Evolutionary conservation across 1,140 invertebrate genomes (phyloP), one percentile per base, ranked within the genome.

Genomic region (Odontomachus brunneus): DNA sequence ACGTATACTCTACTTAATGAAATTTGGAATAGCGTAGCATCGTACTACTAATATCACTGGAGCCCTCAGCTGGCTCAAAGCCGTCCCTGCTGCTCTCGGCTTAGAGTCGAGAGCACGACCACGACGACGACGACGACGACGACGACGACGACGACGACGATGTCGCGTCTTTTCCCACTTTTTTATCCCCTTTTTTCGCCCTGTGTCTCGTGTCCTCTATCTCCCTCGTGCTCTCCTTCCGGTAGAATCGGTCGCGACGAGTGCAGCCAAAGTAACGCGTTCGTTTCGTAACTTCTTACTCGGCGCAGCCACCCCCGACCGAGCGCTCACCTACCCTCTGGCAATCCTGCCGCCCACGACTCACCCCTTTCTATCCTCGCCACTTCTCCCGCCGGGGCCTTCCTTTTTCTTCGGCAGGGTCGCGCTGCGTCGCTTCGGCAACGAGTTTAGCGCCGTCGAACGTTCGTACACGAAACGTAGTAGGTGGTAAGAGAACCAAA

Each of bases 271-370:
- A 81, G 63, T 55, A 60, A 66, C 75, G 75, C 71, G 53, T 66
- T 72, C 72, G 53, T 85, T 80, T 55, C 73, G 51, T 65, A 66
- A 74, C 73, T 87, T 87, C 73, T 87, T 85, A 29, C 62, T 55
- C 38, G 22, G 17, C 24, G 57, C 60, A 33, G 53, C 24, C 51
- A 15, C 19, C 19, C 22, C 29, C 15, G 15, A 29, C 19, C 65
- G 26, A 17, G 4, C 60, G 44, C 53, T 2, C 22, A 1, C 26
- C 24, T 26, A 69, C 33, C 17, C 29, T n/a, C 12, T 29, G 22
- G 33, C 65, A 59, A 78, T 57, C 33, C 22, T 19, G 38, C 9
- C 38, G 55, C 15, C 29, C 51, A 12, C 44, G 48, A 53, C 26
- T 51, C 69, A 49, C 44, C 55, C 24, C 59, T 44, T 73, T 33